Percentiles rank a stretch among this genome's conserved stretches.
Evolutionary conservation across 2,113 vertebrate genomes (phyloP).

Genomic region (Anarrhichthys ocellatus): DNA sequence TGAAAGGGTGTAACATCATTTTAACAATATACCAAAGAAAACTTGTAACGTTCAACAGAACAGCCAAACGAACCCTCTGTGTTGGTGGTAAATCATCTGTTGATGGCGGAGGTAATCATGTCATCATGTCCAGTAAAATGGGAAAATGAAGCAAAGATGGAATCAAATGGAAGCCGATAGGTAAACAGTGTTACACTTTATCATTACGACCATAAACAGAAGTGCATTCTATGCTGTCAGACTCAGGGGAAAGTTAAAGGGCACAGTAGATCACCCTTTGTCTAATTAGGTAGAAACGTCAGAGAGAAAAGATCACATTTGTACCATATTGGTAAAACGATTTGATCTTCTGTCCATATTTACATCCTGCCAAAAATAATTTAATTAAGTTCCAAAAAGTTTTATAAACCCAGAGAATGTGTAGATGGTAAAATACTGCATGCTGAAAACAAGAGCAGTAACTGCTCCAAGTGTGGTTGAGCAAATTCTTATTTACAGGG

Average conservation of each 20-base stretch:
- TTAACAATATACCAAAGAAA: conserved; percentile 4
- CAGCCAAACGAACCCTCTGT: not conserved
- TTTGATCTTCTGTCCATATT: conserved; percentile 7
- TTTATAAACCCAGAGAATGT: conserved; percentile 18
- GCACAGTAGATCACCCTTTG: conserved; percentile 23
- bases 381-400: conserved; percentile 1
- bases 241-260: conserved; percentile 4
- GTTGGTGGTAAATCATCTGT: not conserved
- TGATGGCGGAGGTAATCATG: conserved; percentile 17
- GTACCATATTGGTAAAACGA: conserved; percentile 2
- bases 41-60: not conserved
- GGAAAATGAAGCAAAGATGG: not conserved
- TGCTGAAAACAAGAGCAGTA: conserved; percentile 51
- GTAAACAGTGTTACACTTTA: not conserved
- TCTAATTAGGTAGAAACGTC: conserved; percentile 16
- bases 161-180: not conserved
- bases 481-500: conserved; percentile 61
- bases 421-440: conserved; percentile 46
- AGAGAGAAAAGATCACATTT: conserved; percentile 9
- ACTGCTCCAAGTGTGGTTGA: conserved; percentile 33
- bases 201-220: not conserved
- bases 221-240: conserved; percentile 6
- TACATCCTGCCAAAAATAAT: conserved; percentile 15
- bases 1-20: conserved; percentile 11
- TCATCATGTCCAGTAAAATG: conserved; percentile 15